Conservation (phyloP, 2,797 vertebrate species). For the Lithobates pipiens region DNA sequence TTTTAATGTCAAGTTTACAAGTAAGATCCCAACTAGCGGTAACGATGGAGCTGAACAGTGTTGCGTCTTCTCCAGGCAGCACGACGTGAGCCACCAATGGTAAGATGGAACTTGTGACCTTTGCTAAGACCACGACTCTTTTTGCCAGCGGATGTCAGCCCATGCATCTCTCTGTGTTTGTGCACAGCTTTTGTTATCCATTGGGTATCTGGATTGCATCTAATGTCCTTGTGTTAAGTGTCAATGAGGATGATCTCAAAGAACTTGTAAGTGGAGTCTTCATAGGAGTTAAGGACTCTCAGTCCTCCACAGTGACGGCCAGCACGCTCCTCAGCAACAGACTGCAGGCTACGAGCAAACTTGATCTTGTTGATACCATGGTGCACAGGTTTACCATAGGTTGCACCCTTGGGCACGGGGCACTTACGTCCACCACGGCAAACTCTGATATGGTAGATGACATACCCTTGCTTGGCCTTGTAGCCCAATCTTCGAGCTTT, state of each 20-base stretch:
- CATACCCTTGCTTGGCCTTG: too few species aligned
- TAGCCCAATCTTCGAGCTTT: too few species aligned
- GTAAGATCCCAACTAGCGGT: constrained; percentile 78
- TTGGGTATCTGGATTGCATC: constrained; percentile 95
- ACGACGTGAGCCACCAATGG: constrained; percentile 92
- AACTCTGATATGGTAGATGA: too few species aligned
- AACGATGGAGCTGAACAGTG: constrained; percentile 95
- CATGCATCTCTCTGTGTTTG: constrained; percentile 98
- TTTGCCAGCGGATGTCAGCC: constrained; percentile 93
- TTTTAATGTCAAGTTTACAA: constrained; percentile 70
- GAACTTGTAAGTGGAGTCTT: constrained; percentile 98
- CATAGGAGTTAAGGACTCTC: constrained; percentile 91
- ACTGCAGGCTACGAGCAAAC: too few species aligned
- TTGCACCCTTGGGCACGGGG: too few species aligned
- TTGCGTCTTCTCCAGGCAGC: constrained; percentile 95
- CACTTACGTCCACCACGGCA: too few species aligned
- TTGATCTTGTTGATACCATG: too few species aligned
- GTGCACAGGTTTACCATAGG: too few species aligned
- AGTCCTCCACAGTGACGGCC: constrained; percentile 95
- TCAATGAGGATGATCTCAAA: constrained; percentile 95
- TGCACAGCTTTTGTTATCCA: constrained; percentile 97
- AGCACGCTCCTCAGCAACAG: constrained; percentile 97
- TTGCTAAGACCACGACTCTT: constrained; percentile 97
- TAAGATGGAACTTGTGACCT: constrained; percentile 97
- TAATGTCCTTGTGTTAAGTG: constrained; percentile 93